Evolutionary conservation across 2,113 vertebrate genomes (phyloP).

Genomic region (Actenoides hombroni): DNA sequence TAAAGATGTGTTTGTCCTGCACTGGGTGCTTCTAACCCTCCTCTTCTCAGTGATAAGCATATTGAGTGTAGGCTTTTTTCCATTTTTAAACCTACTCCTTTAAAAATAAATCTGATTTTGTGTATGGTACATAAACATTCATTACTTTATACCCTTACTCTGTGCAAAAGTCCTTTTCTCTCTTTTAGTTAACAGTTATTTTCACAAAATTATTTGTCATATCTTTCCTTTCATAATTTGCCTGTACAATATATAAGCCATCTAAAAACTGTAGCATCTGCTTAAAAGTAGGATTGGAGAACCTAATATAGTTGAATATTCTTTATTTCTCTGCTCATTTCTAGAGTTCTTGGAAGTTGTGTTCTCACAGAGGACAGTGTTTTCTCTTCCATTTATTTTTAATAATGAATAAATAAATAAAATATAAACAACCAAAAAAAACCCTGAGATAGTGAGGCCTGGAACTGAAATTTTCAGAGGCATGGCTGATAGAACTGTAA

Average conservation of each 20-base stretch:
- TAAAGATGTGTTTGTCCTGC: background rate
- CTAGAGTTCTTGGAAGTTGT: background rate
- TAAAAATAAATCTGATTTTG: background rate
- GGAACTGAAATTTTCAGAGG: background rate
- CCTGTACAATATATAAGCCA: background rate
- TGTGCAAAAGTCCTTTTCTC: background rate
- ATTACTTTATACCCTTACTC: background rate
- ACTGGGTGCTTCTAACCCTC: background rate
- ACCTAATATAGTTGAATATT: background rate
- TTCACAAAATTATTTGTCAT: background rate
- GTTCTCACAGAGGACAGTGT: background rate
- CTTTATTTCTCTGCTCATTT: no score
- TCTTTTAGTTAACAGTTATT: background rate
- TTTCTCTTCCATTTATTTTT: background rate
- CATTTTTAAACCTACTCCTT: background rate
- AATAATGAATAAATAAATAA: no score
- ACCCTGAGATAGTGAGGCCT: background rate
- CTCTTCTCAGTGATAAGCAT: background rate
- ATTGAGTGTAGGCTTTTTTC: background rate
- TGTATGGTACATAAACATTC: background rate
- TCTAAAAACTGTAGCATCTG: background rate
- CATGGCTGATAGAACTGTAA: fast-evolving
- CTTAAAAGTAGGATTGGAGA: background rate
- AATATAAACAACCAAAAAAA: background rate
- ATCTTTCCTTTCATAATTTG: background rate